Conservation (phyloP, 2,888 invertebrate species). For the Agrochola lota region DNA sequence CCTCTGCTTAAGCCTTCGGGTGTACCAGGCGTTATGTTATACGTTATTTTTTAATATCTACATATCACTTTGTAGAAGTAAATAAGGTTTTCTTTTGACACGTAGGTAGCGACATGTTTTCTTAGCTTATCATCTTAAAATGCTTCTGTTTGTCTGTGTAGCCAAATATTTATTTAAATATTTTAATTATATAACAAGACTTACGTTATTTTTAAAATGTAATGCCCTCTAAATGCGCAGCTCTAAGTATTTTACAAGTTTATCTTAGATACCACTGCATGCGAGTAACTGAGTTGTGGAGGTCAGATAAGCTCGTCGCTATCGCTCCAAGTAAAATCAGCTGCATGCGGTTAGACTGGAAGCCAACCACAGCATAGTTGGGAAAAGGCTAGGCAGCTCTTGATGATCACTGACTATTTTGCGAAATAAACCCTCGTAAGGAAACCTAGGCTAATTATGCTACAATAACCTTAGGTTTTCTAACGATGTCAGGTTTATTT, state of each 20-base stretch:
- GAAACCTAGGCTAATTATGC: too few relatives aligned
- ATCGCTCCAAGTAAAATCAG: not conserved
- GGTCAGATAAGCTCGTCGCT: not conserved
- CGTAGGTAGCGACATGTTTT: not conserved
- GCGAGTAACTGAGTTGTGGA: not conserved
- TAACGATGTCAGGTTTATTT: too few relatives aligned
- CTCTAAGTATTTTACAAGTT: not conserved
- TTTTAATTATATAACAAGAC: not conserved
- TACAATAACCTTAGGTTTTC: too few relatives aligned
- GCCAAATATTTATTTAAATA: slow-evolving; percentile 7
- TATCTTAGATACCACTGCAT: not conserved
- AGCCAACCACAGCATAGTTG: not conserved
- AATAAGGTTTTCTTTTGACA: not conserved
- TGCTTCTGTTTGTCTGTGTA: not conserved
- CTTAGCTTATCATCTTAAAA: not conserved
- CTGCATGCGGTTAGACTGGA: not conserved
- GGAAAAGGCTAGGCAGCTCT: not conserved
- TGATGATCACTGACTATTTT: too few relatives aligned
- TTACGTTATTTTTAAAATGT: not conserved
- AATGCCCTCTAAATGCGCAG: not conserved
- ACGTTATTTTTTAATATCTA: not conserved
- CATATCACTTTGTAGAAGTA: not conserved
- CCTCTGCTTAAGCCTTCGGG: too few relatives aligned
- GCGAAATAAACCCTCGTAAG: too few relatives aligned
- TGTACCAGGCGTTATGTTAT: too few relatives aligned